phyloP scores from a whole-genome alignment of 2,113 vertebrate species.

The Setophaga petechia region DNA sequence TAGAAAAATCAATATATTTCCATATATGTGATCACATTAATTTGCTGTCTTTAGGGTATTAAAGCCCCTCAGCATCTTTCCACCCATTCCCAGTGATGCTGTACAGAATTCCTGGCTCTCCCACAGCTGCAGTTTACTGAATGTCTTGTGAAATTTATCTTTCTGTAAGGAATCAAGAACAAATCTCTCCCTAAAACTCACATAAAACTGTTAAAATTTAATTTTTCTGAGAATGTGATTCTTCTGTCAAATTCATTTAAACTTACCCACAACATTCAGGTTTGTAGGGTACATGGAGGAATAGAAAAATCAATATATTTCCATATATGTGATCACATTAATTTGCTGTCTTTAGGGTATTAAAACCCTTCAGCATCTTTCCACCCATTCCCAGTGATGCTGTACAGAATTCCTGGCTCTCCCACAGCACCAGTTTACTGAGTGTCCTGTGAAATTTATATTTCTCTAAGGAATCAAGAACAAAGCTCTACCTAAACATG shows the following conservation, averaged over 20 bases:
- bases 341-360: background rate
- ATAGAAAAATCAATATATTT: background rate
- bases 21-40: fast-evolving
- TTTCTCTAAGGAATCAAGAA: background rate
- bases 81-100: background rate
- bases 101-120: too few relatives aligned
- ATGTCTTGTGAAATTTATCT: background rate
- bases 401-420: too few relatives aligned
- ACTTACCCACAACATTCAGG: background rate
- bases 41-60: background rate
- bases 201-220: background rate
- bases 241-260: background rate
- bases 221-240: background rate
- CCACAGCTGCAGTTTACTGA: background rate
- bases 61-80: background rate
- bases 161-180: background rate
- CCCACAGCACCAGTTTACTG: background rate
- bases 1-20: background rate
- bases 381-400: background rate
- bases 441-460: background rate
- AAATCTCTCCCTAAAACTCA: fast-evolving
- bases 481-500: background rate
- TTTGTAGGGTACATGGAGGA: background rate
- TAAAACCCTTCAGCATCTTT: background rate
- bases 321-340: background rate